Percentiles rank a stretch among this genome's conserved stretches.
phyloP scores from a whole-genome alignment of 1,140 invertebrate genomes.

The Lasaia peninsularis region DNA sequence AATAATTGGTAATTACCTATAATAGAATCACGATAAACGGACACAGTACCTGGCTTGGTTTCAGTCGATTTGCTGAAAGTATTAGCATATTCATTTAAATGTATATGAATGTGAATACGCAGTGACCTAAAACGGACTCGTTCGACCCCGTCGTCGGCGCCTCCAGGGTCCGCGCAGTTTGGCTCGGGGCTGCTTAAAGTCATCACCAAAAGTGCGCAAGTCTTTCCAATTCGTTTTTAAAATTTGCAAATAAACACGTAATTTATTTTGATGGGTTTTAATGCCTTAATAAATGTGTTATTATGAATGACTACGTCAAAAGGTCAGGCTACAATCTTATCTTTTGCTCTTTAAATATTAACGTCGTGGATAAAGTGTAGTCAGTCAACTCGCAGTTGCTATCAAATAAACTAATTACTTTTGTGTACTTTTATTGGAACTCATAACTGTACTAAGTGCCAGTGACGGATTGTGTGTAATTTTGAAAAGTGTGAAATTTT shows the following conservation, averaged over 20 bases:
- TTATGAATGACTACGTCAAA: constrained; percentile 62
- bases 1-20: too few relatives aligned
- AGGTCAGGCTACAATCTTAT: constrained; percentile 70
- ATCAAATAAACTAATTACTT: constrained; percentile 33
- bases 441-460: constrained; percentile 4
- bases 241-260: constrained; percentile 45
- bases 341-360: constrained; percentile 70
- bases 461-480: constrained; percentile 7
- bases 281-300: constrained; percentile 65
- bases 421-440: constrained; percentile 20
- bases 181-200: constrained; percentile 21
- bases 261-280: constrained; percentile 60
- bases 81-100: constrained; percentile 67
- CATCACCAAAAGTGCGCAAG: constrained; percentile 36
- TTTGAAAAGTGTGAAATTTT: constrained; percentile 1
- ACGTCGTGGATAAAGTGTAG: constrained; percentile 58
- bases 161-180: constrained; percentile 39
- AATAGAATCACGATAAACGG: too few relatives aligned
- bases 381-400: constrained; percentile 57
- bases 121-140: constrained; percentile 45
- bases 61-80: constrained; percentile 17
- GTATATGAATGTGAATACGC: constrained; percentile 45
- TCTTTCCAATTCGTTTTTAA: constrained; percentile 10
- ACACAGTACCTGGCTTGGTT: background rate
- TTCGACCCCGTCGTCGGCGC: constrained; percentile 37